Base-by-base conservation (phyloP, 2,888 invertebrate species). In the Tiphia femorata region DNA sequence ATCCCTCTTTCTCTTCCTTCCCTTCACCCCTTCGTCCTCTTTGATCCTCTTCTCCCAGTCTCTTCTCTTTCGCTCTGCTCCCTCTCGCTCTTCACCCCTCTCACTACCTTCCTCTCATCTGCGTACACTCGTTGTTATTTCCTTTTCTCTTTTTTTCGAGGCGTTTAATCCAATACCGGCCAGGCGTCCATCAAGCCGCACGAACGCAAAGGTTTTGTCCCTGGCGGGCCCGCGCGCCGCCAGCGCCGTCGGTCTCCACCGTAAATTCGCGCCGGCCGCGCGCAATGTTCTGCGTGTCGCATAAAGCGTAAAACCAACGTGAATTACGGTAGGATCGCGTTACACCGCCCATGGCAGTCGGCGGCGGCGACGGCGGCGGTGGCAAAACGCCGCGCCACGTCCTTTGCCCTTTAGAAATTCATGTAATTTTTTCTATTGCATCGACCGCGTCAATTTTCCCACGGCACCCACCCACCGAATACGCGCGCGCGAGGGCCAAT, bases 291-390 rank as follows among this genome's bases (percentile, higher is more conserved):
- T 70, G 72, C 78, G 77, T 77, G 79, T 81, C 82, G 80, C 79
- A 80, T 82, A 82, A 81, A 82, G 80, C 78, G 80, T 78, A 79
- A 81, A 81, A 79, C 79, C 79, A 80, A 78, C 79, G 79, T 81
- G 83, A 83, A 81, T 83, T 83, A 82, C 82, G 80, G 78, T 80
- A 80, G 81, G 81, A 82, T 83, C 82, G 77, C 77, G 77, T 83
- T 82, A 79, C 83, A 77, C 66, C 70, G 70, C 74, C 72, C 69
- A 61, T 61, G 60, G 55, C 65, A 61, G 65, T 59, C 70, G 60
- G 58, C 60, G 58, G 59, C 70, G 72, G 78, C 78, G 78, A 80
- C 79, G n/a, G n/a, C n/a, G n/a, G n/a, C n/a, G n/a, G n/a, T n/a
- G n/a, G n/a, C n/a, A n/a, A n/a, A 73, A 79, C 78, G 76, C 79